These are phyloP conservation scores for Taphrorychus bicolor DNA, from an alignment of 2,888 invertebrate genomes.

Conservation along the genomic window DNA sequence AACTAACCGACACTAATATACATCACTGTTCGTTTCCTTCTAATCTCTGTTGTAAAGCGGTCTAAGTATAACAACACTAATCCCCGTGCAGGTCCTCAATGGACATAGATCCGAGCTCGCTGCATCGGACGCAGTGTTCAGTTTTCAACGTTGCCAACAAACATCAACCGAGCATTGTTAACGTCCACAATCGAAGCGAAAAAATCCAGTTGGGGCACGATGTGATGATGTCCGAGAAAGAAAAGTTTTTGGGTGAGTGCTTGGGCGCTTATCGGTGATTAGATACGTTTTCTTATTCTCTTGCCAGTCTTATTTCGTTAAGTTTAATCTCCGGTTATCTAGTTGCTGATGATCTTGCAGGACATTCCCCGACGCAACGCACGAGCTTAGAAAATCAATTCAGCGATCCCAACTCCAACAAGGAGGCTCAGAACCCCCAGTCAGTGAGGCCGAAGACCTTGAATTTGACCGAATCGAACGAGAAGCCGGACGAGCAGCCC, in stretches of 20 bases:
- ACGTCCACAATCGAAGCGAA: conserved; percentile 51
- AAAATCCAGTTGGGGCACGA: conserved; percentile 56
- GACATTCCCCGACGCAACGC: conserved; percentile 21
- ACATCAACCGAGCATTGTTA: conserved; percentile 70
- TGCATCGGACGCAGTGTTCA: conserved; percentile 70
- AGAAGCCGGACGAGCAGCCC: conserved; percentile 40
- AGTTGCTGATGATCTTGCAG: conserved; percentile 18
- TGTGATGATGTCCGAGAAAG: conserved; percentile 58
- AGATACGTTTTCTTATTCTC: background rate
- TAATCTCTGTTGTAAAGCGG: background rate
- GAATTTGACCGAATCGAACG: conserved; percentile 31
- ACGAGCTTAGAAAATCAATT: conserved; percentile 49
- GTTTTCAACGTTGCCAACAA: conserved; percentile 74
- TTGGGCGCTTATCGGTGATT: too few relatives aligned
- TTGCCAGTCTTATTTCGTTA: background rate
- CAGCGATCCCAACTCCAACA: conserved; percentile 51
- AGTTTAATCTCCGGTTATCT: too few relatives aligned
- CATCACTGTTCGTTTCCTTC: background rate
- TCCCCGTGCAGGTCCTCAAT: conserved; percentile 42
- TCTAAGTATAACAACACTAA: background rate
- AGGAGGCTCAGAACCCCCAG: conserved; percentile 5
- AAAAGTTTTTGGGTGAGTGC: conserved; percentile 55
- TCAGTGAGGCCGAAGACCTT: conserved; percentile 49
- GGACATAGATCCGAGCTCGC: conserved; percentile 56
- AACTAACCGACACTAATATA: background rate